Base-by-base conservation (phyloP, 2,888 invertebrate genomes). In the Acleris cristana region DNA sequence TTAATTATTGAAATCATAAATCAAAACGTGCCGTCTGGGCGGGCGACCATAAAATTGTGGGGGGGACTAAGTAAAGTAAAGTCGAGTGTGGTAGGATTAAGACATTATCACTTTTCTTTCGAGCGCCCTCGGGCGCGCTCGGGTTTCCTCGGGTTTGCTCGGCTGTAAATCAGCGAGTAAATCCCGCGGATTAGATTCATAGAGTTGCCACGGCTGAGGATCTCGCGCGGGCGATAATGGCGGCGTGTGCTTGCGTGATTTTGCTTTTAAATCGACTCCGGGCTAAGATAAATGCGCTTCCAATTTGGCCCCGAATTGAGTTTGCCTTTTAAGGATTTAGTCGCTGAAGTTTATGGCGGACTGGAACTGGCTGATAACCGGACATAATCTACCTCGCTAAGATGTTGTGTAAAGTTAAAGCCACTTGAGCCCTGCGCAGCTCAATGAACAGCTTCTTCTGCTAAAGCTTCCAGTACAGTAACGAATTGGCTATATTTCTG, bases 51-150 rank as follows among this genome's bases (percentile, higher is more conserved):
- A 90, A 92, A 92, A 91, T 90, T 87, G 83, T 80, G 83, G 84
- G 88, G 81, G 73, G 78, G 77, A 75, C 75, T 40, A 40, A 40
- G 40, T 40, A 40, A 78, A 81, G 83, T 78, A 84, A 83, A 80
- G 85, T 90, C 88, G 83, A 92, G 93, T 93, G 93, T 92, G 93
- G 89, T 90, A 89, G 94, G 93, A 94, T 94, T 94, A 94, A 94
- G 94, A 94, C 94, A 94, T 94, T 94, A 94, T 94, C 94, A 94
- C 94, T 94, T 94, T 94, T 94, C 94, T 94, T 94, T 93, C 83
- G 78, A 87, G 87, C 87, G 90, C 90, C 91, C 89, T 87, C 79
- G 85, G 85, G 87, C 76, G 82, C 80, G 79, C 80, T 83, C 66
- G 66, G 52, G 14, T 21, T 7, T 52, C 30, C 51, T 61, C 60